phyloP scores from a whole-genome alignment of 1,140 invertebrate genomes.

The Cherax quadricarinatus region DNA sequence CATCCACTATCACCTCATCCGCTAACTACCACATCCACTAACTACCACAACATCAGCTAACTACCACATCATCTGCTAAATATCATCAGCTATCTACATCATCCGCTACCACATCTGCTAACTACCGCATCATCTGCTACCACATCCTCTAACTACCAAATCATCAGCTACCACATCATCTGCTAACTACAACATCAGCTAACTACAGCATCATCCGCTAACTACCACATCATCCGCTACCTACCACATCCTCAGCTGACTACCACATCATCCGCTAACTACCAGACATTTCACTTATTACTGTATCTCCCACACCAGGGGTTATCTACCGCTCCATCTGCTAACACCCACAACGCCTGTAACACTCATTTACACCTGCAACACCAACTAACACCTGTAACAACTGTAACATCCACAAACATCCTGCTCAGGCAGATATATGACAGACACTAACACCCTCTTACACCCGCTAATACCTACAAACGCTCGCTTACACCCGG shows the following conservation, averaged over 20 bases:
- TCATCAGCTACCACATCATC: neutral
- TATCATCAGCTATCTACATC: neutral
- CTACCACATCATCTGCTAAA: neutral
- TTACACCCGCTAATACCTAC: no score
- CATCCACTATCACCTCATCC: neutral
- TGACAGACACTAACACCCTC: no score
- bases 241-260: neutral
- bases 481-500: no score
- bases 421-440: no score
- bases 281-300: neutral
- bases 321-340: neutral
- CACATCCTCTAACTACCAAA: no score
- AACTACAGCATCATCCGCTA: neutral
- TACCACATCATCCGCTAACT: neutral
- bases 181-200: neutral
- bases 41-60: neutral
- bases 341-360: neutral
- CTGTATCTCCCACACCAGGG: no score
- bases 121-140: neutral
- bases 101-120: neutral
- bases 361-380: neutral
- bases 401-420: neutral
- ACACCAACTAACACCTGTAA: no score
- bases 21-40: neutral
- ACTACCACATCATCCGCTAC: neutral